Evolutionary conservation across 2,113 vertebrate species (phyloP).

Genomic region (Hydrochoerus hydrochaeris): DNA sequence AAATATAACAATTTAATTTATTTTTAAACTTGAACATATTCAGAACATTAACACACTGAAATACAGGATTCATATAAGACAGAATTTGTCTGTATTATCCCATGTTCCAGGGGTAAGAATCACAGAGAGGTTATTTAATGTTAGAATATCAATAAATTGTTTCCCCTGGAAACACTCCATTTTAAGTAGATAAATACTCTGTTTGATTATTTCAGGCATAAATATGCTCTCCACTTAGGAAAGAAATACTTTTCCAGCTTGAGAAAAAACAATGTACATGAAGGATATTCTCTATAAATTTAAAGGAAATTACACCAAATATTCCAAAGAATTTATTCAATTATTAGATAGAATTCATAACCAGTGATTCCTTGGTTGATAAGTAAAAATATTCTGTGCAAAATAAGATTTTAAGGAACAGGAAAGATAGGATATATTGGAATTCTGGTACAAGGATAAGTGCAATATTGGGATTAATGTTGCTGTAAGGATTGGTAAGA

Average conservation of each 20-base stretch:
- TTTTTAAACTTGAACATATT: background rate
- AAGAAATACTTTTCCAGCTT: background rate
- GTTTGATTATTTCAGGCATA: slow-evolving; percentile 33
- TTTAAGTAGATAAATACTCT: slow-evolving; percentile 16
- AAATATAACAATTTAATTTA: background rate
- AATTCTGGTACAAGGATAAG: background rate
- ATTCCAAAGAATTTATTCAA: slow-evolving; percentile 23
- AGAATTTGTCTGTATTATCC: slow-evolving; percentile 56
- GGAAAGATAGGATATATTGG: background rate
- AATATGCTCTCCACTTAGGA: background rate
- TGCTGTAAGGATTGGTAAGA: background rate
- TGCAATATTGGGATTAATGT: background rate
- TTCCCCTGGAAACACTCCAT: slow-evolving; percentile 32
- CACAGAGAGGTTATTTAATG: slow-evolving; percentile 53
- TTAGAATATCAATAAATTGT: slow-evolving; percentile 17
- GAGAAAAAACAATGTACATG: slow-evolving; percentile 59
- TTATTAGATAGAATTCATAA: slow-evolving; percentile 32
- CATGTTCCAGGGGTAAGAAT: slow-evolving; percentile 64
- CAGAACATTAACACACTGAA: slow-evolving; percentile 37
- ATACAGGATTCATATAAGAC: background rate
- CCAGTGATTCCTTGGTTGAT: slow-evolving; percentile 27
- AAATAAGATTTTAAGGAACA: background rate
- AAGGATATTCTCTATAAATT: background rate
- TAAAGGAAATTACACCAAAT: fast-evolving
- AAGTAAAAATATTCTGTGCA: background rate